A percentile compares a stretch with the other conserved stretches of the same genome.
Conservation (phyloP, 2,113 vertebrate genomes). For the Dermatemys mawii region DNA sequence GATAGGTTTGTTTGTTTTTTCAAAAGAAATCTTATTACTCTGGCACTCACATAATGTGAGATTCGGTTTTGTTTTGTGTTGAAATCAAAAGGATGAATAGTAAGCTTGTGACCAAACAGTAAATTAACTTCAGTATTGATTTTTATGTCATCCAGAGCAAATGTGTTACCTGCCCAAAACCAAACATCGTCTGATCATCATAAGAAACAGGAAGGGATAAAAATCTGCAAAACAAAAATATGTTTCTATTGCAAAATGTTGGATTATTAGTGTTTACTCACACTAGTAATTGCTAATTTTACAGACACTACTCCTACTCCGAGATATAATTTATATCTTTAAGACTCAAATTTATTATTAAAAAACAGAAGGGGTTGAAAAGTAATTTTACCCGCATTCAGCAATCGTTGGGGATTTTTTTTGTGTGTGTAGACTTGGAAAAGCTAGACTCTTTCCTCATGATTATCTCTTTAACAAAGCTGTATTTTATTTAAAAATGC, state of each 20-base stretch:
- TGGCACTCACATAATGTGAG: background rate
- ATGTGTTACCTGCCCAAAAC: background rate
- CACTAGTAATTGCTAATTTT: background rate
- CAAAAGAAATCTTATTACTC: slow-evolving; percentile 7
- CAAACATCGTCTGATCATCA: background rate
- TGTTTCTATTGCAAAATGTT: background rate
- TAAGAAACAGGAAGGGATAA: background rate
- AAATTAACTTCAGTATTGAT: slow-evolving; percentile 6
- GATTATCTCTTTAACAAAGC: background rate
- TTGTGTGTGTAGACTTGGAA: background rate
- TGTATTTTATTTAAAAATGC: background rate
- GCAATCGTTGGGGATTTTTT: background rate
- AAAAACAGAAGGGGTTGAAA: background rate
- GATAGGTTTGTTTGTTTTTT: background rate
- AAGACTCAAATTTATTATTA: background rate
- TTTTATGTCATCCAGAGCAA: background rate
- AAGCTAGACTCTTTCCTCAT: background rate
- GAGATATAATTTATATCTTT: background rate
- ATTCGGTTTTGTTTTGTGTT: background rate
- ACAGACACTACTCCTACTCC: background rate
- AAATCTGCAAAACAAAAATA: background rate
- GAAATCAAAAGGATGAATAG: slow-evolving; percentile 27
- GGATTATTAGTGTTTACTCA: background rate
- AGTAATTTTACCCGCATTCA: background rate
- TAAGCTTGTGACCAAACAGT: background rate